Evolutionary conservation across 2,797 vertebrate species (phyloP).

Genomic region (Antennarius maculatus): DNA sequence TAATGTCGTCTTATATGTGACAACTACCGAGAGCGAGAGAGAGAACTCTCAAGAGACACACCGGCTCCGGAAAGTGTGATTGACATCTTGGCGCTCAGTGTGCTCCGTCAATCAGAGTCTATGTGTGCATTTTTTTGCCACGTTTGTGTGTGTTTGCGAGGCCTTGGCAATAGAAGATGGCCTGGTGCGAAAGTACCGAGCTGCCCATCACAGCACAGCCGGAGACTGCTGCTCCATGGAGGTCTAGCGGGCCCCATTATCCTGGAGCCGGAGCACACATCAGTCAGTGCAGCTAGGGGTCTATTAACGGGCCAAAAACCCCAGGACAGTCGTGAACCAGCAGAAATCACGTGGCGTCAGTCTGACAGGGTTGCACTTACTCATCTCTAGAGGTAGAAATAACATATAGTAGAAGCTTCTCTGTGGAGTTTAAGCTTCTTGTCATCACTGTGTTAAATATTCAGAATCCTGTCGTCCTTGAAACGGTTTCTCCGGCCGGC

Average conservation of each 20-base stretch:
- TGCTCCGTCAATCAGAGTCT: conserved; percentile 61
- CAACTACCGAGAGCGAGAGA: conserved; percentile 24
- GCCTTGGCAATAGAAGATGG: conserved; percentile 28
- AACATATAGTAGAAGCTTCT: conserved; percentile 17
- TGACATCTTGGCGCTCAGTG: conserved; percentile 65
- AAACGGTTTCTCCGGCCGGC: conserved; percentile 40
- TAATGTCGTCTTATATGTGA: conserved; percentile 49
- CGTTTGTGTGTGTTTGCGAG: conserved; percentile 2
- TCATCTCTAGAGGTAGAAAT: conserved; percentile 43
- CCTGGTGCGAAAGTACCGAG: conserved; percentile 46
- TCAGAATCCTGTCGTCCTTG: conserved; percentile 26
- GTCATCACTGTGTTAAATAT: conserved; percentile 34
- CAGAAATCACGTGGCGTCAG: conserved; percentile 38
- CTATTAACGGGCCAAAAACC: conserved; percentile 59
- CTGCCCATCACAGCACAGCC: conserved; percentile 67
- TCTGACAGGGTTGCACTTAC: conserved; percentile 42
- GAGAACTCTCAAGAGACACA: conserved; percentile 5
- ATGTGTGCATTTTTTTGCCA: conserved; percentile 12
- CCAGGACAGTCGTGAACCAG: conserved; percentile 48
- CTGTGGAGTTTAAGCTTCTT: conserved; percentile 31
- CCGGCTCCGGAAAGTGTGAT: conserved; percentile 52
- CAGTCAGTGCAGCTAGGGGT: conserved; percentile 49
- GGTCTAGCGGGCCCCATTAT: conserved; percentile 63
- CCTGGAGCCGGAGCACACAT: conserved; percentile 47
- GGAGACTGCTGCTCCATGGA: conserved; percentile 40